Evolutionary conservation across 1,140 invertebrate genomes (phyloP), one percentile per base, ranked within the genome.

Genomic region (Bombyx mandarina): DNA sequence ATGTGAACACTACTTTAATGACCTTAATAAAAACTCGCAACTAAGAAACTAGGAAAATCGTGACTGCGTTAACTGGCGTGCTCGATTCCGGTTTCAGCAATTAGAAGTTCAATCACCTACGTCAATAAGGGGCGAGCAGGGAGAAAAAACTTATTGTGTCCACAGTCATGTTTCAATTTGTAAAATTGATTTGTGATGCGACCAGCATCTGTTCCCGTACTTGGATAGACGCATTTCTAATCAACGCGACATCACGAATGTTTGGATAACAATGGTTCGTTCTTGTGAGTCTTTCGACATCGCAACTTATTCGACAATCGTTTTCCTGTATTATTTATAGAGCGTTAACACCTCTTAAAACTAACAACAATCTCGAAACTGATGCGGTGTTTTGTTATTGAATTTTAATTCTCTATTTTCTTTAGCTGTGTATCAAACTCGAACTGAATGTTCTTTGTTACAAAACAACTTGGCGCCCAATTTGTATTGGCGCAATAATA

Each of bases 31-130:
- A 35, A 35, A 47, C 10, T 18, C 10, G 46, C 46, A 10, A 47
- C 26, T 35, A 35, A 35, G 50, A 56, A 43, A 26, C 8, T 46
- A 42, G 46, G 12, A 62, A 50, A 6, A 61, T 67, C 66, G 64
- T 69, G 69, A 71, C 62, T 58, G 12, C 45, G 8, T 50, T 55
- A 58, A 60, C 35, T 26, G 59, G 52, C 67, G 63, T 63, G 55
- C 56, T 63, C 57, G 63, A 67, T 66, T 60, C 55, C 64, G 63
- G 58, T 55, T 66, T 67, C 63, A 65, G 45, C 70, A 75, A 75
- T 75, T 75, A 73, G 62, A 71, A 82, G 79, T 79, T 82, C 77
- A 82, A 66, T 79, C 75, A 81, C 78, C 71, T 63, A 53, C 66
- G 54, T 59, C 63, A 66, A 65, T 63, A 60, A 61, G 57, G 65